phyloP scores from a whole-genome alignment of 2,797 vertebrate genomes.

The Notolepis coatsorum region DNA sequence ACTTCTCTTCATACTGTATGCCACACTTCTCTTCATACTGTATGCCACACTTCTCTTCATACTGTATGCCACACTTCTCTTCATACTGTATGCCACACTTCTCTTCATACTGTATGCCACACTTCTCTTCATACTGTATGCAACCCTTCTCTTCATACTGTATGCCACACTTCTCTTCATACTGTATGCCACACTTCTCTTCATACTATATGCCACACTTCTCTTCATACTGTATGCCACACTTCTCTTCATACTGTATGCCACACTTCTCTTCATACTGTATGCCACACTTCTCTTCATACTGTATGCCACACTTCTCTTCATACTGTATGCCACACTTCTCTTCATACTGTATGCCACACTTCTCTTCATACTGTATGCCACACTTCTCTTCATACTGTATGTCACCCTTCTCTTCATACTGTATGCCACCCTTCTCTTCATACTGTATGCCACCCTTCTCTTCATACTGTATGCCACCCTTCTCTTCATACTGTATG shows the following conservation, averaged over 20 bases:
- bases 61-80: slow-evolving; percentile 50
- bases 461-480: slow-evolving; percentile 34
- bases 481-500: slow-evolving; percentile 29
- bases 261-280: slow-evolving; percentile 46
- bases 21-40: slow-evolving; percentile 46
- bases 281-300: slow-evolving; percentile 30
- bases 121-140: slow-evolving; percentile 29
- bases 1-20: slow-evolving; percentile 29
- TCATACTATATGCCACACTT: slow-evolving; percentile 49
- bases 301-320: slow-evolving; percentile 50
- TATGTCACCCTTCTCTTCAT: slow-evolving; percentile 45
- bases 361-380: slow-evolving; percentile 29
- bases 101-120: slow-evolving; percentile 41
- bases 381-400: slow-evolving; percentile 35
- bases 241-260: slow-evolving; percentile 29
- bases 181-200: slow-evolving; percentile 32
- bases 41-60: slow-evolving; percentile 30
- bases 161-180: slow-evolving; percentile 45
- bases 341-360: slow-evolving; percentile 41
- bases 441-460: slow-evolving; percentile 50
- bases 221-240: slow-evolving; percentile 34
- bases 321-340: slow-evolving; percentile 37
- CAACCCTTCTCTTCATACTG: slow-evolving; percentile 35
- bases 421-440: slow-evolving; percentile 32
- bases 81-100: slow-evolving; percentile 37